Evolutionary conservation across 2,888 invertebrate species (phyloP), one percentile per base, ranked within the genome.

Genomic region (Eulithis testata): DNA sequence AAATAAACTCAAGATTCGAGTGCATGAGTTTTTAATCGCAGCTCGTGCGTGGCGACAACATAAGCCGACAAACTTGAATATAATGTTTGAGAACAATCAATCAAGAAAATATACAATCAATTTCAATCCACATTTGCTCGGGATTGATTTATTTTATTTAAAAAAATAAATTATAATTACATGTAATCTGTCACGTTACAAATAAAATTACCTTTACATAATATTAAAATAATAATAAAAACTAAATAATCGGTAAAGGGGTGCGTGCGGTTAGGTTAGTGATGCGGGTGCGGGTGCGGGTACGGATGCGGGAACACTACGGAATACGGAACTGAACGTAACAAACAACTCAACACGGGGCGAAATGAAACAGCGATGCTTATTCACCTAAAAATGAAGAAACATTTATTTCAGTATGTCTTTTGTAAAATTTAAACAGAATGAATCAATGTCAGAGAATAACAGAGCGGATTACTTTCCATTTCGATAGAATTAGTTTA

Each of bases 341-440:
- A 68, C 49, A 71, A 58, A 68, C 49, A 71, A 73, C 74, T 61
- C 68, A 73, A 71, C 71, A 31, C 31, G 31, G 72, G 76, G 74
- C 68, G 70, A 92, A 93, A 93, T 93, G 83, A 94, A 94, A 94
- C 91, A 93, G 91, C 75, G 85, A 90, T 92, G 84, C 91, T 94
- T 94, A 94, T 94, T 94, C 94, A 95, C 94, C 95, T 94, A 94
- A 94, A 95, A 94, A 95, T 95, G 95, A 95, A 94, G 94, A 95
- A 95, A 95, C 95, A 95, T 95, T 95, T 95, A 95, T 95, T 95
- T 93, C 93, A 89, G 93, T 93, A 93, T 94, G 94, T 94, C 94
- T 95, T 94, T 94, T 94, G 94, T 95, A 92, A 91, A 93, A 91
- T 93, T 92, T 87, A 88, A 93, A 93, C 93, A 93, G 93, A 93